A percentile compares a stretch with the other conserved stretches of the same genome.
These are phyloP conservation scores for Lutjanus erythropterus DNA, from an alignment of 2,113 vertebrate species.

Conservation along the genomic window DNA sequence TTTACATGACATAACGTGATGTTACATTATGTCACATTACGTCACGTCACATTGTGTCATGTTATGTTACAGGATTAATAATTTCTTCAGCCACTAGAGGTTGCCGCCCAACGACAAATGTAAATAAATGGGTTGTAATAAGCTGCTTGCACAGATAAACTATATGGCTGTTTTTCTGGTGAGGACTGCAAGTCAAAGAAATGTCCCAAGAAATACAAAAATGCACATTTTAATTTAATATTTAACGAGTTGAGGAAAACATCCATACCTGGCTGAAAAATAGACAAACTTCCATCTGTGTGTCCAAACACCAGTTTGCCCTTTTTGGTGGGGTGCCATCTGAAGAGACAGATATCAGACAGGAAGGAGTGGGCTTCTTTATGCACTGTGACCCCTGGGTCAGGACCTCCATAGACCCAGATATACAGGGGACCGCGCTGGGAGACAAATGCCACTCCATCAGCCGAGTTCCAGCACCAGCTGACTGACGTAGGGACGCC, in stretches of 20 bases:
- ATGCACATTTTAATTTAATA: not conserved
- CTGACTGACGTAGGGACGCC: conserved; percentile 92
- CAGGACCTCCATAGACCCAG: conserved; percentile 91
- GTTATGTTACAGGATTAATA: too few species aligned
- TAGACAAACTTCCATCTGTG: conserved; percentile 94
- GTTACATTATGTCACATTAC: too few species aligned
- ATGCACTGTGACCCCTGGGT: conserved; percentile 90
- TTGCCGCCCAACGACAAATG: too few species aligned
- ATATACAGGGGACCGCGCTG: conserved; percentile 93
- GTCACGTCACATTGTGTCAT: too few species aligned
- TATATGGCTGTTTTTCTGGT: too few species aligned
- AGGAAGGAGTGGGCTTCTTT: conserved; percentile 96
- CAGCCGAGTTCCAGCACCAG: conserved; percentile 93
- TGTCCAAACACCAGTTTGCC: conserved; percentile 97
- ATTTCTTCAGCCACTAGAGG: too few species aligned
- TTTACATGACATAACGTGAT: too few species aligned
- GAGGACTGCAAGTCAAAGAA: not conserved
- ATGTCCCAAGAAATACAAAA: not conserved
- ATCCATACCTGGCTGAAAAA: conserved; percentile 93
- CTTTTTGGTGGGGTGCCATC: conserved; percentile 94
- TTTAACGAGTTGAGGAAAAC: not conserved
- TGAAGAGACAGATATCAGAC: conserved; percentile 94
- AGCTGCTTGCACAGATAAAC: too few species aligned
- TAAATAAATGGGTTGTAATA: too few species aligned
- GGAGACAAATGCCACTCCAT: conserved; percentile 93